Conservation (phyloP, 2,113 vertebrate species). For the Myotis brandtii region DNA sequence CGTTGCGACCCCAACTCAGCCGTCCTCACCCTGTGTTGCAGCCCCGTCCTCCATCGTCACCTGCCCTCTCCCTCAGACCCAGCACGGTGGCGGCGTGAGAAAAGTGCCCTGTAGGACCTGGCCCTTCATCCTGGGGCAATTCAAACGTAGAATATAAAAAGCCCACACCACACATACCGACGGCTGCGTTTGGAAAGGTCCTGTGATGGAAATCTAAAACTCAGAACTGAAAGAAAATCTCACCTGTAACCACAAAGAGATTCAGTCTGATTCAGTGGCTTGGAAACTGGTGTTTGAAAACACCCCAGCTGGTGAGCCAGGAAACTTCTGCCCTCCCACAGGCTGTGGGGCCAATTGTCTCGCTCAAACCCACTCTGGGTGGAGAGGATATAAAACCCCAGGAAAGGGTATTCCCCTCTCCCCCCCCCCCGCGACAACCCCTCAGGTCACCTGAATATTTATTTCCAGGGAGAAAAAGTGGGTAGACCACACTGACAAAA, state of each 20-base stretch:
- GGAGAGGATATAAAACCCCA: background rate
- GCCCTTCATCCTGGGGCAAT: background rate
- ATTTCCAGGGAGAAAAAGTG: background rate
- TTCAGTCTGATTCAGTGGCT: constrained; percentile 71
- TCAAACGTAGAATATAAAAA: background rate
- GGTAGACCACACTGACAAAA: background rate
- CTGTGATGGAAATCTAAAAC: constrained; percentile 70
- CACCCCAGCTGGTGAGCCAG: background rate
- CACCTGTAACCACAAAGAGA: constrained; percentile 63
- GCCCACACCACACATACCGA: background rate
- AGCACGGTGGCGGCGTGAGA: background rate
- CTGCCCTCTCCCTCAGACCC: background rate
- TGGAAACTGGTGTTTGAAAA: constrained; percentile 72
- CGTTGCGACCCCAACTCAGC: background rate
- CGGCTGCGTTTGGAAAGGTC: constrained; percentile 30
- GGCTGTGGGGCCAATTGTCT: background rate
- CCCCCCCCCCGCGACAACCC: too few relatives aligned
- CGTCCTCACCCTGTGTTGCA: background rate
- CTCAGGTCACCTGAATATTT: background rate
- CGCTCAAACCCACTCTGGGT: background rate
- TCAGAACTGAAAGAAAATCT: constrained; percentile 61
- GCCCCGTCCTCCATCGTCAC: background rate
- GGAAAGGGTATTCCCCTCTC: background rate
- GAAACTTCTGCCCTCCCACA: constrained; percentile 42
- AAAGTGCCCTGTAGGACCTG: background rate